phyloP scores from a whole-genome alignment of 2,888 invertebrate genomes.

The Mellilla xanthometata region DNA sequence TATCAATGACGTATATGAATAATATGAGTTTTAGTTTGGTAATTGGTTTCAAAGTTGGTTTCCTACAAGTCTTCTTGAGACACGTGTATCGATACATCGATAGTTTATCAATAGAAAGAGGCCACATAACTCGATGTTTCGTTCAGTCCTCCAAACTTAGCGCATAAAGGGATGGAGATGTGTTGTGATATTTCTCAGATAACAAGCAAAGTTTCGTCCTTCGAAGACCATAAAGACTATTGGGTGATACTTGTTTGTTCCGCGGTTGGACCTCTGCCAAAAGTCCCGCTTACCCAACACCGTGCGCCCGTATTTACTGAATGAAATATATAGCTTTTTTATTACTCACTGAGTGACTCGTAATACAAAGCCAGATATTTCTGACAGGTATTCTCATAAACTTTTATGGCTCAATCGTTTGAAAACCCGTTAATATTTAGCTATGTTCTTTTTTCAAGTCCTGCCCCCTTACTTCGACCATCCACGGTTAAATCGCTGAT shows the following conservation, averaged over 20 bases:
- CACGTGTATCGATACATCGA: slow-evolving; percentile 1
- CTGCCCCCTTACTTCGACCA: no score
- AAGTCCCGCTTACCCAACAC: slow-evolving; percentile 30
- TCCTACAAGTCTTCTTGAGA: no score
- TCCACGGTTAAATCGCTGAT: no score
- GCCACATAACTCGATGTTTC: slow-evolving; percentile 35
- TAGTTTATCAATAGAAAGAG: slow-evolving; percentile 20
- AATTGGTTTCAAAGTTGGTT: no score
- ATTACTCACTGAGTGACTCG: slow-evolving; percentile 32
- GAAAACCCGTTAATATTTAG: slow-evolving; percentile 15
- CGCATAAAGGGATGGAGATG: slow-evolving; percentile 64
- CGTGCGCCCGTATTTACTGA: slow-evolving; percentile 31
- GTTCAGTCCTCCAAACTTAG: slow-evolving; percentile 62
- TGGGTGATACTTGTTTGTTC: slow-evolving; percentile 43
- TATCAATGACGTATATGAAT: no score
- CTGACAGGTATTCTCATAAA: slow-evolving; percentile 24
- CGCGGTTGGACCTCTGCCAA: slow-evolving; percentile 46
- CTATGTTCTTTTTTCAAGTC: slow-evolving; percentile 5
- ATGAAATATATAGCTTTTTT: slow-evolving; percentile 31
- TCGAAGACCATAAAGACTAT: slow-evolving; percentile 48
- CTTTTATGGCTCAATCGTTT: slow-evolving; percentile 21
- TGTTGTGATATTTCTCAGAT: slow-evolving; percentile 74
- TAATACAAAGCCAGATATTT: slow-evolving; percentile 24
- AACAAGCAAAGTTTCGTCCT: slow-evolving; percentile 74
- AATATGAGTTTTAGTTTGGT: no score